Evolutionary conservation across 2,113 vertebrate species (phyloP), one percentile per base, ranked within the genome.

Genomic region (Calonectris borealis): DNA sequence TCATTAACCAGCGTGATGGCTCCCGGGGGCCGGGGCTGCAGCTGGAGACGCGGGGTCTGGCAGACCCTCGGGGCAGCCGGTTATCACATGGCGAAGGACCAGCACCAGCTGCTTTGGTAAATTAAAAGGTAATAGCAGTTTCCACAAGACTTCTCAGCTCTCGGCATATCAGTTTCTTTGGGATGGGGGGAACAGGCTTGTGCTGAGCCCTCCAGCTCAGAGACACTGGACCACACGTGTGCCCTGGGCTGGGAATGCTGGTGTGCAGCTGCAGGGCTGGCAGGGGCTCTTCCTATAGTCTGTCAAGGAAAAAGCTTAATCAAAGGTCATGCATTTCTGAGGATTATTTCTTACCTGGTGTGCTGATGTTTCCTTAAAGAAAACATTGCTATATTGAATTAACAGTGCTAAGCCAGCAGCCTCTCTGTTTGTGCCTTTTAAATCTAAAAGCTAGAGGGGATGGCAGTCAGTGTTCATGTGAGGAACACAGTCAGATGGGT

Each of bases 201-300:
- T 11, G 48, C 61, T 64, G 77, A 51, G 19, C 34, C 29, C 38
- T 44, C 27, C 18, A 57, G 42, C 69, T 42, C 57, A 9, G 75
- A 60, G 20, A 11, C 12, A 3, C 18, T 16, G 73, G 54, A 42
- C 16, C 8, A 14, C 2, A 2, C 1, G 12, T 0, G 0, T 29
- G 8, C 7, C 38, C 65, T 49, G 51, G 46, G 2, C 60, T 84
- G 69, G 46, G 46, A 78, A 26, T 48, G 7, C n/a, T 83, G 54
- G 49, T 10, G 0, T 42, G 36, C 70, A 92, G 52, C 69, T 64
- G 18, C 42, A 64, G 61, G 78, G 46, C 18, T 79, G 58, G 12
- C 38, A 72, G 36, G 18, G 20, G 15, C 7, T 40, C 42, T 73
- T 46, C 3, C 5, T 29, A 2, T 3, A 15, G 12, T 32, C 34